Base-by-base conservation (phyloP, 2,888 invertebrate genomes). In the Exocentrus adspersus region DNA sequence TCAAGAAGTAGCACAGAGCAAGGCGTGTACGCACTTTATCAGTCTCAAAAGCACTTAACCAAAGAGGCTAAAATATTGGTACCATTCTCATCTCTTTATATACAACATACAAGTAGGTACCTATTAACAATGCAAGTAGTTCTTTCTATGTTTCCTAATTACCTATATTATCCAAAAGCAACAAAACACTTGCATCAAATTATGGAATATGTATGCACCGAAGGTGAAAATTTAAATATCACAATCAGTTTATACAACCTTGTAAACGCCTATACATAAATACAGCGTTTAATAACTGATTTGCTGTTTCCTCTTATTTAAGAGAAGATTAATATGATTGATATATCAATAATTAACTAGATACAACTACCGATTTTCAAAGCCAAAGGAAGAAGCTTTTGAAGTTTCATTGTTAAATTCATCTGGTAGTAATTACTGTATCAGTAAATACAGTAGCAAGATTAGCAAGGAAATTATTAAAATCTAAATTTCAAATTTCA, bases 371-470 rank as follows among this genome's bases (percentile, higher is more conserved):
- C 16, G 54, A 54, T 54, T 24, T n/a, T 54, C 43, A 54, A 54
- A 54, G 54, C 43, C 54, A 28, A 24, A 54, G 54, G 54, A 54
- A 54, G 43, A 17, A 20, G 28, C 54, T 19, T 52, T 52, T 43
- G 45, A 46, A 46, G 45, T 53, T 60, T 54, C 46, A 60, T 53
- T 60, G 60, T 53, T 60, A n/a, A n/a, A n/a, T n/a, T n/a, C n/a
- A n/a, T n/a, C n/a, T n/a, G n/a, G n/a, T n/a, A n/a, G n/a, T n/a
- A n/a, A n/a, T n/a, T n/a, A n/a, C n/a, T n/a, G n/a, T n/a, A n/a
- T n/a, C n/a, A n/a, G n/a, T n/a, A n/a, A n/a, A n/a, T n/a, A n/a
- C n/a, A n/a, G n/a, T n/a, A n/a, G n/a, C n/a, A n/a, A n/a, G n/a
- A n/a, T n/a, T n/a, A n/a, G n/a, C n/a, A n/a, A n/a, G n/a, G n/a